Percentiles rank a stretch among this genome's conserved stretches.
These are phyloP conservation scores for Campylomormyrus numenius DNA, from an alignment of 2,113 vertebrate genomes.

Conservation along the genomic window DNA sequence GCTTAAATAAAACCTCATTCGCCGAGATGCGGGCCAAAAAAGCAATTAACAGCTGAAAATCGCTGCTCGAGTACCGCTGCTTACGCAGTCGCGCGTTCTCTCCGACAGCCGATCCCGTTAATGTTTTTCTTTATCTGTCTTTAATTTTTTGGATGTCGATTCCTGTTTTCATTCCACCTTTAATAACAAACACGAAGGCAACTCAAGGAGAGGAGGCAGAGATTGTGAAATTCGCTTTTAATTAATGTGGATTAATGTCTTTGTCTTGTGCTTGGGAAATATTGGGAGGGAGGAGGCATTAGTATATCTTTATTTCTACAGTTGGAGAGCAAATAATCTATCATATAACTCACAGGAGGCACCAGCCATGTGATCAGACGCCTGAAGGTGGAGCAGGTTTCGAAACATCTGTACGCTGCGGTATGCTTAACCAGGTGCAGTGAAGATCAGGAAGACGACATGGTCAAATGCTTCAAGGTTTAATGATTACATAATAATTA, in stretches of 20 bases:
- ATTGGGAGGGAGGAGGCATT: not conserved
- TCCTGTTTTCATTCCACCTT: not conserved
- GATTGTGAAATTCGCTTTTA: not conserved
- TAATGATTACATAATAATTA: not conserved
- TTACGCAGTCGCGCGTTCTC: conserved; percentile 18
- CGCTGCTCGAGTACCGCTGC: conserved; percentile 7
- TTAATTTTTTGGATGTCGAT: not conserved
- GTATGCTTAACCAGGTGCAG: not conserved
- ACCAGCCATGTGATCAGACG: not conserved
- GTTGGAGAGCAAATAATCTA: not conserved
- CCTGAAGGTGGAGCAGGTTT: not conserved
- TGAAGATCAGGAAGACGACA: not conserved
- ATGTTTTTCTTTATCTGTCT: not conserved
- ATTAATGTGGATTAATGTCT: not conserved
- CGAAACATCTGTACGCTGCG: not conserved
- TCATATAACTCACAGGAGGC: not conserved
- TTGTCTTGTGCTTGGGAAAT: not conserved
- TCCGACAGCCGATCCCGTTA: conserved; percentile 3
- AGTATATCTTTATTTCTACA: not conserved
- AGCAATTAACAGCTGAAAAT: conserved; percentile 22
- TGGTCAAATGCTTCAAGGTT: not conserved
- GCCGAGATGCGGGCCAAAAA: conserved; percentile 26
- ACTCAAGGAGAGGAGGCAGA: not conserved
- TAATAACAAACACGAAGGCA: not conserved
- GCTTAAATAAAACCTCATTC: conserved; percentile 31